A percentile compares a stretch with the other conserved stretches of the same genome.
phyloP scores from a whole-genome alignment of 1,140 invertebrate genomes.

The Zaprionus vittiger region DNA sequence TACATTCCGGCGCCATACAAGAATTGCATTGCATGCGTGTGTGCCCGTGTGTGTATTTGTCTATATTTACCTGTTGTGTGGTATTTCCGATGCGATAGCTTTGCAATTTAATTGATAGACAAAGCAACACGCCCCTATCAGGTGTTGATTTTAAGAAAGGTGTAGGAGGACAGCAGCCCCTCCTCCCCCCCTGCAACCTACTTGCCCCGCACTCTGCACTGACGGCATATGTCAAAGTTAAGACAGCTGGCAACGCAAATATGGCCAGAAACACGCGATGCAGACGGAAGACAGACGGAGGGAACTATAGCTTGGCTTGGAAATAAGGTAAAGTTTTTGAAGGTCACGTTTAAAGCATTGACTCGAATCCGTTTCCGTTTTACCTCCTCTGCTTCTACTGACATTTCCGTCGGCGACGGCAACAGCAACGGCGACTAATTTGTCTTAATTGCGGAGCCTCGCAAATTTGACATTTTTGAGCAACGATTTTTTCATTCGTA shows the following conservation, averaged over 20 bases:
- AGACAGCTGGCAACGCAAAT: conserved; percentile 76
- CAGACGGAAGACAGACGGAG: conserved; percentile 23
- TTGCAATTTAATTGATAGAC: conserved; percentile 78
- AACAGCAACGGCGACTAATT: conserved; percentile 53
- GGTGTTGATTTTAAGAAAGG: conserved; percentile 59
- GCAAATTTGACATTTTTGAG: conserved; percentile 69
- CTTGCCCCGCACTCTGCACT: background rate
- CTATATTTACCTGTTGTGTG: conserved; percentile 63
- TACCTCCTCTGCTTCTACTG: conserved; percentile 27
- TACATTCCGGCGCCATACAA: conserved; percentile 42
- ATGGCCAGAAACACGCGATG: conserved; percentile 72
- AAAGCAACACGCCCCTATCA: conserved; percentile 32
- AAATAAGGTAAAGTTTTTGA: conserved; percentile 33
- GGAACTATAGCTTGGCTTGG: background rate
- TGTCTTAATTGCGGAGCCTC: conserved; percentile 67
- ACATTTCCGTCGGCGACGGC: conserved; percentile 57
- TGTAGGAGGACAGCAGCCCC: background rate
- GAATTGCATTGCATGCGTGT: conserved; percentile 41
- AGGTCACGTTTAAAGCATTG: conserved; percentile 67
- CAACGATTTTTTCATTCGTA: conserved; percentile 28
- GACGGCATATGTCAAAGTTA: conserved; percentile 78
- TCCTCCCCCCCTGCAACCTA: background rate
- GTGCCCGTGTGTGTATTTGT: background rate
- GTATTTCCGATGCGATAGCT: conserved; percentile 25
- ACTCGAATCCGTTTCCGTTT: conserved; percentile 33